Conservation (phyloP, 2,888 invertebrate species). For the Cenopis cana region DNA sequence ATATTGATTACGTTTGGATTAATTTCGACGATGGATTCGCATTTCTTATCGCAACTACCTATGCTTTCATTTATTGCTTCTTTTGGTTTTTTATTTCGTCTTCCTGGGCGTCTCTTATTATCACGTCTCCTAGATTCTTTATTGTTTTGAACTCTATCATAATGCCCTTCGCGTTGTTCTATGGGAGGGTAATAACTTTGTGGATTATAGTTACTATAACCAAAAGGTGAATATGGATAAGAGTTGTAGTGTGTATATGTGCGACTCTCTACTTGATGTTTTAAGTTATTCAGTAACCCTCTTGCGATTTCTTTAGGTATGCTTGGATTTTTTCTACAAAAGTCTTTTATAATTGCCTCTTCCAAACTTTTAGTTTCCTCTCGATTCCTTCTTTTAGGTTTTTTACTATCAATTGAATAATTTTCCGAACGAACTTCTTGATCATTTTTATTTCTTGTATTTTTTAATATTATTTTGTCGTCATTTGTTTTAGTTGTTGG, state of each 20-base stretch:
- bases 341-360: conserved; percentile 49
- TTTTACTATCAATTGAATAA: not conserved
- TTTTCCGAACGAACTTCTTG: conserved; percentile 6
- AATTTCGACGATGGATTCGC: conserved; percentile 12
- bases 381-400: conserved; percentile 33
- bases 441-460: not conserved
- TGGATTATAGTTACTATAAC: conserved; percentile 51
- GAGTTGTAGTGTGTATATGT: conserved; percentile 44
- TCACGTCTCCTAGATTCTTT: conserved; percentile 16
- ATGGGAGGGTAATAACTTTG: conserved; percentile 23
- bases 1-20: conserved; percentile 30
- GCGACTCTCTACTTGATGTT: conserved; percentile 45
- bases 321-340: conserved; percentile 51
- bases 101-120: conserved; percentile 1
- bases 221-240: conserved; percentile 47
- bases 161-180: conserved; percentile 36
- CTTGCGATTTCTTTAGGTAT: conserved; percentile 51
- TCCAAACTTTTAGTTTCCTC: conserved; percentile 38
- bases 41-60: conserved; percentile 26
- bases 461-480: conserved; percentile 20
- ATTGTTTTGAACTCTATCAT: not conserved
- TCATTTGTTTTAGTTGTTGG: conserved; percentile 33
- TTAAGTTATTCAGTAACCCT: conserved; percentile 50
- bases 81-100: conserved; percentile 34
- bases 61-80: conserved; percentile 43